phyloP scores from a whole-genome alignment of 2,113 vertebrate species.

The Plestiodon gilberti region DNA sequence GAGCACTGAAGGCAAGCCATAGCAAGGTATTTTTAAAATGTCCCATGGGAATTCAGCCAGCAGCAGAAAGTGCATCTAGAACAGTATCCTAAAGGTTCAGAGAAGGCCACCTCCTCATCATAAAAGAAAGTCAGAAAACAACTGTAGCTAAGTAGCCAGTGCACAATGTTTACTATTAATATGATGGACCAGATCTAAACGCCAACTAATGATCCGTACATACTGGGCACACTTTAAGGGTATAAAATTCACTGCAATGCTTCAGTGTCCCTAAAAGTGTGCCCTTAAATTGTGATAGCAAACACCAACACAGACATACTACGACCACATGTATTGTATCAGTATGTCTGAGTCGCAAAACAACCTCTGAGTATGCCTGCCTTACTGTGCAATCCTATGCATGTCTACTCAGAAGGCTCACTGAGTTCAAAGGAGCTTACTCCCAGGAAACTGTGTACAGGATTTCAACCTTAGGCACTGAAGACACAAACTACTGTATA shows the following conservation, averaged over 20 bases:
- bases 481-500: neutral
- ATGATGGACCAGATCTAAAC: neutral
- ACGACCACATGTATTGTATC: neutral
- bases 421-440: neutral
- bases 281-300: neutral
- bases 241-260: rapidly evolving
- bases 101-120: neutral
- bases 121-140: rapidly evolving
- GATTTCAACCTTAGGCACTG: neutral
- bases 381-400: too few species aligned
- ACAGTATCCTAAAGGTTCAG: neutral
- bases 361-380: neutral
- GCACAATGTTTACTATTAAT: neutral
- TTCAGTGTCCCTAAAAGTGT: neutral
- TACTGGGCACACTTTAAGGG: neutral
- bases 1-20: neutral
- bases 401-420: neutral
- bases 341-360: neutral
- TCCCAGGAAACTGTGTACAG: too few species aligned
- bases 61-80: neutral
- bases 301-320: neutral
- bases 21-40: neutral
- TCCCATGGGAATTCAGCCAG: neutral
- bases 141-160: neutral
- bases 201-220: neutral